Evolutionary conservation across 2,797 vertebrate species (phyloP), one percentile per base, ranked within the genome.

Genomic region (Hafferia zeledoni): DNA sequence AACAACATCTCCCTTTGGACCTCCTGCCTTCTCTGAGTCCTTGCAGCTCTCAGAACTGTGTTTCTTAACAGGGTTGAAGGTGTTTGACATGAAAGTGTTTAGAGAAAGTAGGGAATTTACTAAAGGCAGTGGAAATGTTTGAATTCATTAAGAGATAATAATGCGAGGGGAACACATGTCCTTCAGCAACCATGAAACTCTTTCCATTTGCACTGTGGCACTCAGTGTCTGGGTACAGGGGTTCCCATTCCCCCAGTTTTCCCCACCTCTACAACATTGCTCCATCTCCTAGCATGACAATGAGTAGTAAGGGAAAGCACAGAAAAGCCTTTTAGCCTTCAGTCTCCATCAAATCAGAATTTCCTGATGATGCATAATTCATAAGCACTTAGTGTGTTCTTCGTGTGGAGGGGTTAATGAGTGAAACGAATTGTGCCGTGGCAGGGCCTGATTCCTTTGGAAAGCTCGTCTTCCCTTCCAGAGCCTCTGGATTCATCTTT

Each of bases 401-500:
- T 87, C 49, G 7, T 5, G 2, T 41, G n/a, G 52, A 95, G 89
- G 90, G 95, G 82, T 93, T 94, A 95, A 92, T 43, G 72, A 89
- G 69, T 13, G 60, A 85, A 86, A 83, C 10, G 2, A 53, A 50
- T 65, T 65, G 64, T 31, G 33, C 72, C 4, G 1, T 41, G 59
- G 18, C 7, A 35, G 84, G 61, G 68, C 8, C 8, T 5, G 63
- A 63, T 89, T 84, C 76, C 74, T 94, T 77, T n/a, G 23, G 80
- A 89, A 89, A 79, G 74, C 63, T 82, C n/a, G 4, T 37, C 46
- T 77, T 59, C 53, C 52, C 19, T 89, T 67, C 80, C 70, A 83
- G 82, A 95, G 56, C 64, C 83, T 92, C 83, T 79, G 72, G 55
- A 25, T 95, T 85, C 93, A 85, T 87, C 95, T 95, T 69, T 75